Evolutionary conservation across 2,888 invertebrate species (phyloP).

Genomic region (Rotaria sp.): DNA sequence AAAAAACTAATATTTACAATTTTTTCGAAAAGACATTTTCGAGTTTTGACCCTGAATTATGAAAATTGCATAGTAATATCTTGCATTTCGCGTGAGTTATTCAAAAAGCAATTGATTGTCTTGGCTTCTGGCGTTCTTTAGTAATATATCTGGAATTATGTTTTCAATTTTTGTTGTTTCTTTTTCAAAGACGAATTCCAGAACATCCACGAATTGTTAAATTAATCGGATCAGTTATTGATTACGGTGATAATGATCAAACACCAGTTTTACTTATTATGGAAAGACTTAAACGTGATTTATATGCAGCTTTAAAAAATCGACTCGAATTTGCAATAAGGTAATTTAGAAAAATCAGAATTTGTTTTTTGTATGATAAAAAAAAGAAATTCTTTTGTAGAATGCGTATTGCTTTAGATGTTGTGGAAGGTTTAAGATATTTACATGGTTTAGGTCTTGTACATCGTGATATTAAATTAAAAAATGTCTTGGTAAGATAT

Average conservation of each 20-base stretch:
- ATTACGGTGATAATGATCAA: background rate
- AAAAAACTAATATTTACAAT: too few species aligned
- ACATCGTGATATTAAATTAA: slow-evolving; percentile 79
- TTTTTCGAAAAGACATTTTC: too few species aligned
- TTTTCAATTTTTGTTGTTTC: background rate
- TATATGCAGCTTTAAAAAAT: slow-evolving; percentile 69
- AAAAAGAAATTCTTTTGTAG: background rate
- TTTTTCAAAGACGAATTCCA: background rate
- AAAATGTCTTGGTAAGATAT: slow-evolving; percentile 68
- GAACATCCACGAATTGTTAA: slow-evolving; percentile 67
- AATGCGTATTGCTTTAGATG: background rate
- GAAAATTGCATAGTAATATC: too few species aligned
- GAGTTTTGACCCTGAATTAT: too few species aligned
- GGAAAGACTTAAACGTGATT: slow-evolving; percentile 67
- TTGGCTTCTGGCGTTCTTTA: too few species aligned
- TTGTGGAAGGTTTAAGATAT: slow-evolving; percentile 60
- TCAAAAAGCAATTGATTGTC: too few species aligned
- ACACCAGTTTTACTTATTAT: slow-evolving; percentile 71
- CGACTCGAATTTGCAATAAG: slow-evolving; percentile 58
- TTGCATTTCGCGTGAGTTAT: too few species aligned
- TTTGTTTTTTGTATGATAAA: too few species aligned
- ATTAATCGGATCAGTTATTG: slow-evolving; percentile 42
- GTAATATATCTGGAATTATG: background rate
- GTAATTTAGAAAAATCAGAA: background rate
- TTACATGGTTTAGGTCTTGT: slow-evolving; percentile 79